Base-by-base conservation (phyloP, 2,888 invertebrate species). In the Embidobia sp. region DNA sequence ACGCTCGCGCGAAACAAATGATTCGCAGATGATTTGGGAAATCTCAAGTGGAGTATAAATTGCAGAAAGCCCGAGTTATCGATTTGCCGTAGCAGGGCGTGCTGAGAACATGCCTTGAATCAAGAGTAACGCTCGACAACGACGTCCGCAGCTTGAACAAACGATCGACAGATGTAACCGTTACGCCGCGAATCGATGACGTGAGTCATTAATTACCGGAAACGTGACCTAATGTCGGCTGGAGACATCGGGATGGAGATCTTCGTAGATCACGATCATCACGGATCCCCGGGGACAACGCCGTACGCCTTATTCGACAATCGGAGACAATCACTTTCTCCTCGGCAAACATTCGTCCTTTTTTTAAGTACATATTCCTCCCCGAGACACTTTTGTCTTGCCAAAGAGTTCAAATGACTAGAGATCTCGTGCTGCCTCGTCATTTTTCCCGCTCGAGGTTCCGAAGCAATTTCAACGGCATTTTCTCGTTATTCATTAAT, bases 161-260 rank as follows among this genome's bases (percentile, higher is more conserved):
- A 83, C 84, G 82, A 86, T 86, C 81, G 84, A 85, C 83, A 83
- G 82, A 84, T 83, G 85, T 83, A 86, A 84, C 83, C 81, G 80
- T 77, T 80, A 83, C 74, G 57, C 67, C 69, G 77, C 80, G 79
- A 77, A 73, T 37, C 80, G 82, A 84, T 86, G 86, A 85, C 86
- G 86, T 79, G 85, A 84, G 83, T 81, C 86, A 86, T 87, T 87
- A 86, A 87, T 87, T 86, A 86, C 84, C 84, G 84, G 85, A 85
- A 86, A 86, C 86, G 86, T 86, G 86, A 86, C 85, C 83, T 61
- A 73, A 73, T 79, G 79, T 63, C 72, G 48, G 26, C 63, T 13
- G 16, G 51, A 72, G 70, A 78, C 80, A 75, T 72, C 67, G 76
- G 77, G 55, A 64, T 55, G 82, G 82, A 79, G 83, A 83, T 82